Base-by-base conservation (phyloP, 2,888 invertebrate genomes). In the Drosophila parthenogenetica region DNA sequence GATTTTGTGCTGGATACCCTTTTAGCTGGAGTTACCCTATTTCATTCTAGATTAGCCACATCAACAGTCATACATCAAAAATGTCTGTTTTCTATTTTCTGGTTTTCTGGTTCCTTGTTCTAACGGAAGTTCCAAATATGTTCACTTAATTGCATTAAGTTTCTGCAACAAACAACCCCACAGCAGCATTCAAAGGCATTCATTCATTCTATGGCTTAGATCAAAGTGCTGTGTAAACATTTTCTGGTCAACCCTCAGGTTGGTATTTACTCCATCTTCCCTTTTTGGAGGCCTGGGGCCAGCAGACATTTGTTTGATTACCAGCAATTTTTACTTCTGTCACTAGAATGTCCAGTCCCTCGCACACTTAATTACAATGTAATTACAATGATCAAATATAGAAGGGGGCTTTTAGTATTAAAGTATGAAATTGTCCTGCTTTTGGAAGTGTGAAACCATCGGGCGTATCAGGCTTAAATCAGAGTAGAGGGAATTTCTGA, bases 81-180 rank as follows among this genome's bases (percentile, higher is more conserved):
- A 72, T 69, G 69, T 69, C 73, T 65, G 54, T 37, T 46, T 45
- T 45, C 53, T 60, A 40, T 50, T 37, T 29, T 29, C 29, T 29
- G 29, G 66, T 53, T 50, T 60, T 42, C 63, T 58, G 22, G 29
- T 35, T 59, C 58, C 72, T 58, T 57, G 51, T 51, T 58, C 32
- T 42, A 40, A 69, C 78, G 87, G 90, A 88, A 77, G 76, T 79
- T 69, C 81, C 78, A 77, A 90, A 89, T 90, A 90, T 89, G 90
- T 81, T 83, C 68, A 63, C 65, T 83, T 90, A 89, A 89, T 90
- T 90, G 90, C 83, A 89, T 89, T 88, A 88, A 74, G 64, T 72
- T 78, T 70, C 60, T 45, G 53, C 62, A 50, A 55, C 69, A 63
- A 55, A 66, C 69, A 63, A 63, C 78, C 69, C 66, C 61, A 60